phyloP scores from a whole-genome alignment of 2,113 vertebrate genomes.

The Fregetta grallaria region DNA sequence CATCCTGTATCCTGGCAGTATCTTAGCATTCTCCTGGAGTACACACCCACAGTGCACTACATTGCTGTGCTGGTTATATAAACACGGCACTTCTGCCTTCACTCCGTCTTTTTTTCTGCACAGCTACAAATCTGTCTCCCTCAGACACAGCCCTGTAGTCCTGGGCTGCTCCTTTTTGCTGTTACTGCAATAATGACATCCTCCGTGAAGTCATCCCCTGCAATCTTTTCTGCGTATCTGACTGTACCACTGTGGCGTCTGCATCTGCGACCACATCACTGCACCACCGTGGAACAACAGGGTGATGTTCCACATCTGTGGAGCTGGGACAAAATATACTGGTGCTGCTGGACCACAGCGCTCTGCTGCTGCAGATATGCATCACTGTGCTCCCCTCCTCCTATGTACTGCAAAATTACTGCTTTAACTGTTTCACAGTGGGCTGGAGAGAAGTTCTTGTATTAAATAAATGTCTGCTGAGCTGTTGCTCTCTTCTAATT shows the following conservation, averaged over 20 bases:
- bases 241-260: neutral
- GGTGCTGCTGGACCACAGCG: neutral
- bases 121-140: constrained; percentile 37
- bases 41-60: constrained; percentile 45
- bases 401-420: neutral
- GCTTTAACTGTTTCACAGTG: constrained; percentile 34
- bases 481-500: constrained; percentile 1
- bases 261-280: neutral
- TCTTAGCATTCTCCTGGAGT: constrained; percentile 28
- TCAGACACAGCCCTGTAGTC: neutral
- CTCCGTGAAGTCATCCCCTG: neutral
- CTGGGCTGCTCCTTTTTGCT: constrained; percentile 28
- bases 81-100: constrained; percentile 10
- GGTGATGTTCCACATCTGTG: neutral
- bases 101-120: constrained; percentile 2
- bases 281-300: neutral
- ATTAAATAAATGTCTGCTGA: constrained; percentile 12
- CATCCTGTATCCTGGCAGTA: constrained; percentile 18
- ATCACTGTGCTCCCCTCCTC: neutral
- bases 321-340: neutral
- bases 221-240: neutral
- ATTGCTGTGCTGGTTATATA: constrained; percentile 48
- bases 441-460: constrained; percentile 22
- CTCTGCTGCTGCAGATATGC: neutral
- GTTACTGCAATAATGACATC: constrained; percentile 14